These are phyloP conservation scores for Saguinus midas DNA, from an alignment of 2,113 vertebrate genomes.

Conservation along the genomic window DNA sequence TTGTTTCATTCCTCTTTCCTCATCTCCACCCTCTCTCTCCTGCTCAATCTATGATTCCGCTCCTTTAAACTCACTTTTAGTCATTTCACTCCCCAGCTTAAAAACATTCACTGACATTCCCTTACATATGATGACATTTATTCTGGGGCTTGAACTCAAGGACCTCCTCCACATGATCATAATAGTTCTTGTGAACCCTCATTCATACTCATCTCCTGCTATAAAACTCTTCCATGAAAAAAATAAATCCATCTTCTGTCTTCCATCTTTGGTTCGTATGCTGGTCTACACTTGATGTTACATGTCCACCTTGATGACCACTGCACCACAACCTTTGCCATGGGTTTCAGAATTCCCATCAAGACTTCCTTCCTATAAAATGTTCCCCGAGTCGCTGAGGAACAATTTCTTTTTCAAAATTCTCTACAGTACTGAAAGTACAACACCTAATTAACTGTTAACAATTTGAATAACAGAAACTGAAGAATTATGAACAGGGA, in stretches of 20 bases:
- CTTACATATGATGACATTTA: neutral
- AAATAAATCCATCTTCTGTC: neutral
- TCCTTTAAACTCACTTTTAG: neutral
- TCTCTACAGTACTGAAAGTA: neutral
- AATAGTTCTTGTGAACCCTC: neutral
- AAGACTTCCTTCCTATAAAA: neutral
- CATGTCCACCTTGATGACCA: fast-evolving
- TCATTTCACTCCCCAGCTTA: neutral
- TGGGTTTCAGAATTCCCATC: neutral
- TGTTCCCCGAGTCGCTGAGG: neutral
- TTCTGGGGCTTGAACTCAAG: neutral
- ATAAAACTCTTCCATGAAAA: neutral
- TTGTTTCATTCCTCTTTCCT: neutral
- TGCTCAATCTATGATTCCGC: neutral
- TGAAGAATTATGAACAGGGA: neutral
- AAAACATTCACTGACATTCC: neutral
- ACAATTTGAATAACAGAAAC: neutral
- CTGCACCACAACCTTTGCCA: neutral
- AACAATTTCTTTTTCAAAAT: neutral
- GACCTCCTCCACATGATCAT: neutral
- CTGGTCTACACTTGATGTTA: neutral
- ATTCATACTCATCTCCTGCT: neutral
- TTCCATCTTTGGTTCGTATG: neutral
- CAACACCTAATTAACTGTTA: neutral
- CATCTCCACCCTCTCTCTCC: neutral